phyloP scores from a whole-genome alignment of 2,113 vertebrate species.

The Urocolius indicus region DNA sequence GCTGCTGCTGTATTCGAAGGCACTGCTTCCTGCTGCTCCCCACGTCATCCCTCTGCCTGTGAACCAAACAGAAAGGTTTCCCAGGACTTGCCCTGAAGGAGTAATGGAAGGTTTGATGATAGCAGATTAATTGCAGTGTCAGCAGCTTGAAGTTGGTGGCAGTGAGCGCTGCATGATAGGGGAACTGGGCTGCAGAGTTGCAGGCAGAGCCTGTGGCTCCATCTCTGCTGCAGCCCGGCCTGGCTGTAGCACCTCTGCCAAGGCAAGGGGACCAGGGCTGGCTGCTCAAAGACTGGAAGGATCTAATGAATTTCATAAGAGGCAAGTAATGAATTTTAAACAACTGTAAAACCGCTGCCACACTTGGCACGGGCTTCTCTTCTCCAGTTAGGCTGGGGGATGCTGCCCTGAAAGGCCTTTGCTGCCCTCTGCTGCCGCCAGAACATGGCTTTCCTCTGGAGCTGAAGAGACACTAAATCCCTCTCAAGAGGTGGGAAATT shows the following conservation, averaged over 20 bases:
- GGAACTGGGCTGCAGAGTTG: rapidly evolving
- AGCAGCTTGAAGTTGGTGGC: not conserved
- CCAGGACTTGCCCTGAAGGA: not conserved
- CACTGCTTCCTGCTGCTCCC: not conserved
- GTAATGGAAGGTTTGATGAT: not conserved
- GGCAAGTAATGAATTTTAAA: not conserved
- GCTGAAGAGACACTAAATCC: no score
- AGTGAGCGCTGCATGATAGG: no score
- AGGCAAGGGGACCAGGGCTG: not conserved
- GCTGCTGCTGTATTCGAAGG: not conserved
- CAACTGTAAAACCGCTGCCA: not conserved
- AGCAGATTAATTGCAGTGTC: not conserved
- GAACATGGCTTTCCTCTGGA: no score
- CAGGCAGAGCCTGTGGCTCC: rapidly evolving
- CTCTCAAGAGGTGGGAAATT: rapidly evolving
- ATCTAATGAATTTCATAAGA: not conserved
- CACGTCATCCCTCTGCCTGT: not conserved
- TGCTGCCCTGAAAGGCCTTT: not conserved
- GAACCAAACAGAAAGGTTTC: not conserved
- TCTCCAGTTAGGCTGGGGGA: not conserved
- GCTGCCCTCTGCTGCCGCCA: constrained; percentile 49
- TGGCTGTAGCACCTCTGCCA: not conserved
- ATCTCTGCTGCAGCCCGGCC: rapidly evolving
- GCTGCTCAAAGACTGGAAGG: not conserved
- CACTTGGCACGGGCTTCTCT: not conserved